Conservation (phyloP, 2,888 invertebrate genomes). For the Trissoscelio sp. region DNA sequence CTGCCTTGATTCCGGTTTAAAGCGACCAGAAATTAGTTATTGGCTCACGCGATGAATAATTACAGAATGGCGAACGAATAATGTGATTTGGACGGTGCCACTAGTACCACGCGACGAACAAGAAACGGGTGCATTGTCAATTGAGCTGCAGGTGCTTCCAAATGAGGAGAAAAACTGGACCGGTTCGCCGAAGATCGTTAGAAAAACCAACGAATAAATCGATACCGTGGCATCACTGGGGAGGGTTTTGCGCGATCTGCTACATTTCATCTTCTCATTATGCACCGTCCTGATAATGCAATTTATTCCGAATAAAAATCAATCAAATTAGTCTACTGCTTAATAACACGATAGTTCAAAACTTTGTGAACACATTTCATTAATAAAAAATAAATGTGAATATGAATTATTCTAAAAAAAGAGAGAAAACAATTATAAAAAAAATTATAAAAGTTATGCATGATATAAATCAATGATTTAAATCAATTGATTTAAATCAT, state of each 20-base stretch:
- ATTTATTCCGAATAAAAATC: slow-evolving; percentile 37
- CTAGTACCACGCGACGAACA: slow-evolving; percentile 65
- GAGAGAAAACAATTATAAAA: too few relatives aligned
- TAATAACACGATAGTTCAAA: too few relatives aligned
- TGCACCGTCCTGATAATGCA: slow-evolving; percentile 26
- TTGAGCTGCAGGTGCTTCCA: slow-evolving; percentile 67
- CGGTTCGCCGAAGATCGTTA: slow-evolving; percentile 39
- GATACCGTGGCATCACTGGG: slow-evolving; percentile 24
- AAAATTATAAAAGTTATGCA: too few relatives aligned
- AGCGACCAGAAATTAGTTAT: slow-evolving; percentile 68
- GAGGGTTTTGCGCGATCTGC: slow-evolving; percentile 5
- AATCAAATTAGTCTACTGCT: slow-evolving; percentile 42
- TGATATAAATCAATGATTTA: too few relatives aligned
- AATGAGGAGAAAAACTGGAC: slow-evolving; percentile 60
- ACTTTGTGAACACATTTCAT: too few relatives aligned
- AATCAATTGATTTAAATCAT: too few relatives aligned
- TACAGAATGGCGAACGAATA: slow-evolving; percentile 71
- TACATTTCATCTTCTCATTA: slow-evolving; percentile 37
- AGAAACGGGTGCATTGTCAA: slow-evolving; percentile 67
- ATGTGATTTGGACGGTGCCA: slow-evolving; percentile 63
- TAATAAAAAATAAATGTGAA: too few relatives aligned
- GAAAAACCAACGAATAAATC: slow-evolving; percentile 63
- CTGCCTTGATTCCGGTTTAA: slow-evolving; percentile 37
- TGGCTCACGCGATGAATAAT: slow-evolving; percentile 73
- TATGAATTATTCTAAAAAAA: too few relatives aligned